phyloP scores from a whole-genome alignment of 2,797 vertebrate genomes.

The Gallinago nigripennis region DNA sequence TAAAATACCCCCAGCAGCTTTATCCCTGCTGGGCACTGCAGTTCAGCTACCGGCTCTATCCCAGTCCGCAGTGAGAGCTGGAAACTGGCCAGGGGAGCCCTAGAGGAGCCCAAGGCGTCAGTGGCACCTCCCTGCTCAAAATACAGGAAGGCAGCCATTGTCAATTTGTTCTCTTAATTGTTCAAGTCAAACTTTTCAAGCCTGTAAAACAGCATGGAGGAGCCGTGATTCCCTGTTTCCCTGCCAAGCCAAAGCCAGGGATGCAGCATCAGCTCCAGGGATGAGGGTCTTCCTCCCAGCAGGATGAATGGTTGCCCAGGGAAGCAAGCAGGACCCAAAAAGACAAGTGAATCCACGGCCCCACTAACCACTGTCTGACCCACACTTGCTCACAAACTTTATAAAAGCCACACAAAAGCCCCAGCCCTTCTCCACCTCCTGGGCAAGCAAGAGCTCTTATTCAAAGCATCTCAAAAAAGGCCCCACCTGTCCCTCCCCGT shows the following conservation, averaged over 20 bases:
- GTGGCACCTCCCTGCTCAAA: not conserved
- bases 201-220: not conserved
- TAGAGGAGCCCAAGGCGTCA: not conserved
- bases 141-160: not conserved
- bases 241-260: not conserved
- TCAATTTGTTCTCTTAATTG: not conserved
- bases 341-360: accelerated
- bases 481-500: not conserved
- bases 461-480: not conserved
- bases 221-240: not conserved
- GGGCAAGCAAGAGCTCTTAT: accelerated
- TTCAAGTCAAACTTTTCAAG: not conserved
- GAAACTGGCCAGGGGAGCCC: not conserved
- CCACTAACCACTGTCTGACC: accelerated
- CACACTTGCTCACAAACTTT: not conserved
- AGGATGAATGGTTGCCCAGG: not conserved
- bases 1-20: not conserved
- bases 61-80: not conserved
- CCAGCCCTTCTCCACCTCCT: not conserved
- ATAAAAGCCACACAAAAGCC: not conserved
- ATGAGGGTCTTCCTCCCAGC: not conserved
- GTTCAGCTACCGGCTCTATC: not conserved
- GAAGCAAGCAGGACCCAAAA: not conserved
- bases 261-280: not conserved
- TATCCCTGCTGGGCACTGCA: accelerated